Base-by-base conservation (phyloP, 2,888 invertebrate genomes). In the Ceratothoa steindachneri region DNA sequence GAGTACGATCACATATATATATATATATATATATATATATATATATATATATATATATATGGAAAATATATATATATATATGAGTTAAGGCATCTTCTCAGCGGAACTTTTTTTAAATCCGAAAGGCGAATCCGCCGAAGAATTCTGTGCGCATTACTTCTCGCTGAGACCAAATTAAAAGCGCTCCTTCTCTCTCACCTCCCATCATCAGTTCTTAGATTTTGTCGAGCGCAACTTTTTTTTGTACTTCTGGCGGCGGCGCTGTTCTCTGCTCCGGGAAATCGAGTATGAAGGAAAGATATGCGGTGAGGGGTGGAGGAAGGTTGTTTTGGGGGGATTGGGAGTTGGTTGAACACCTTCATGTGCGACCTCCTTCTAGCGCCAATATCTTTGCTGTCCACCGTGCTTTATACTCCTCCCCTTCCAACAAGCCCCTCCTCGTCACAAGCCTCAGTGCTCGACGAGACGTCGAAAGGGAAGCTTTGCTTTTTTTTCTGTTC, bases 391-490 rank as follows among this genome's bases (percentile, higher is more conserved):
- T 19, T 22, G 15, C 24, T 22, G 19, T 19, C 55, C 19, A 55
- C 55, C 15, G 55, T 5, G 24, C 19, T 55, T 41, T 19, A 5
- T 19, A 12, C 24, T 22, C 55, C 24, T 22, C 55, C 55, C 55
- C 55, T 55, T 55, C 7, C 7, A 15, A 55, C 9, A 55, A 55
- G 55, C 55, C 55, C 55, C 55, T 55, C 55, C 55, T 55, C 55
- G 55, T 19, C 24, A n/a, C 55, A 22, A 22, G 19, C 55, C 19
- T 55, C 55, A 55, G 55, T 55, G 55, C 55, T 55, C 55, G 19
- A 55, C 55, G 19, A 55, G 55, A 55, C 55, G 55, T 55, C 55
- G 55, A 7, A 15, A 15, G 55, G 55, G 55, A 19, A 55, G 55
- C 24, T 12, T 55, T 22, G 19, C 55, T 55, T 7, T 5, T 12